Base-by-base conservation (phyloP, 2,113 vertebrate species). In the Stigmatopora argus region DNA sequence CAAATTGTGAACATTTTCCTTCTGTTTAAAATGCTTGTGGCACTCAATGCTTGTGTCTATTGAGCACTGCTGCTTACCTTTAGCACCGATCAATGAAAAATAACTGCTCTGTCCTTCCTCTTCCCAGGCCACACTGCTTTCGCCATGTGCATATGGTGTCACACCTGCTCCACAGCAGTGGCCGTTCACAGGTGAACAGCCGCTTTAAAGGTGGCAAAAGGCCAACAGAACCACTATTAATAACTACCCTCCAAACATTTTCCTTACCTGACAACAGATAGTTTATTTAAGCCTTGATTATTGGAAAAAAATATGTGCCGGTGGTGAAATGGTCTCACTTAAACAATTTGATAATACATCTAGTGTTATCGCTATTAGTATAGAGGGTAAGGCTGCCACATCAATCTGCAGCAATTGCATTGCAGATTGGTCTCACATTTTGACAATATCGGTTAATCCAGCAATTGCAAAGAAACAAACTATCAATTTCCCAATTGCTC, bases 161-260 rank as follows among this genome's bases (percentile, higher is more conserved):
- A 34, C 93, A 93, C 93, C 93, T 96, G 92, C 90, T 88, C 78
- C 74, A 65, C 82, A 82, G 71, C 83, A 86, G 88, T 92, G 90
- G 86, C 88, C 92, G 88, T 92, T 92, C 92, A 92, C 90, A 94
- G 92, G 91, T 93, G 93, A 93, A 86, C 87, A 71, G 82, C 81
- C 82, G 78, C 80, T 92, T 93, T 41, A n/a, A 19, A 41, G 34
- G 58, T 61, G 58, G 35, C 11, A 13, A 19, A 31, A 61, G 58
- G 41, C 35, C 58, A 61, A 44, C 8, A 19, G 18, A 38, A 19
- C 18, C 34, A 44, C 17, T 41, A 11, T 38, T 8, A 38, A 60
- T 12, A 61, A 41, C 12, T 9, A 18, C 1, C 41, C 12, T 18
- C 23, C 12, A 9, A 61, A 61, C n/a, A 44, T 18, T 21, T 56